Base-by-base conservation (phyloP, 2,888 invertebrate species). In the Epicampocera succincta region DNA sequence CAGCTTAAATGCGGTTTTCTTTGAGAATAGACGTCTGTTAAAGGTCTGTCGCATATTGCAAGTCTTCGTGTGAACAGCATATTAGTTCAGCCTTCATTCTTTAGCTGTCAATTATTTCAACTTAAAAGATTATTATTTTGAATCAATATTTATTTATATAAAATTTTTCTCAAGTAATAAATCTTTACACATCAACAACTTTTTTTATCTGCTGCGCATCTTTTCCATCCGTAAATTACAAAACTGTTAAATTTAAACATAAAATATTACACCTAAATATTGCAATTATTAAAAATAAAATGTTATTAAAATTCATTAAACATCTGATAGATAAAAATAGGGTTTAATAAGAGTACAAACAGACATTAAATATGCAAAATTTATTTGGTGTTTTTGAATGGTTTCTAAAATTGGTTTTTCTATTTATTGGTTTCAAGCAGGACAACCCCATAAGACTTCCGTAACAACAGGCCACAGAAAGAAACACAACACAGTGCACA, bases 321-420 rank as follows among this genome's bases (percentile, higher is more conserved):
- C 50, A 13, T 44, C 50, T 44, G 42, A 42, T 12, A 58, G 58
- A 48, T 50, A 60, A 50, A 42, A 68, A 46, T 46, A 52, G 13
- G 40, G 54, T 63, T 63, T 33, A 33, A 63, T 63, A 54, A n/a
- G n/a, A n/a, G n/a, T 38, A 9, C 25, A 63, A 73, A 50, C 15
- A 73, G 63, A 63, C 54, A 73, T 63, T 44, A 56, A 63, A 73
- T 73, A 73, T 46, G 33, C 46, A 73, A 73, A 72, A 61, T 54
- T 38, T 29, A 13, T 11, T 11, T 44, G 25, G 21, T n/a, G 13
- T 54, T 44, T 61, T 29, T 52, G 13, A 54, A 74, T 65, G 56
- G 56, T 46, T 74, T 46, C 46, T 25, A 33, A 25, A 58, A 56
- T 48, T 56, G 46, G 63, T 46, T 65, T 46, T 42, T 44, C 25